Percentiles rank a stretch among this genome's conserved stretches.
phyloP scores from a whole-genome alignment of 2,113 vertebrate genomes.

The Cyprinodon variegatus region DNA sequence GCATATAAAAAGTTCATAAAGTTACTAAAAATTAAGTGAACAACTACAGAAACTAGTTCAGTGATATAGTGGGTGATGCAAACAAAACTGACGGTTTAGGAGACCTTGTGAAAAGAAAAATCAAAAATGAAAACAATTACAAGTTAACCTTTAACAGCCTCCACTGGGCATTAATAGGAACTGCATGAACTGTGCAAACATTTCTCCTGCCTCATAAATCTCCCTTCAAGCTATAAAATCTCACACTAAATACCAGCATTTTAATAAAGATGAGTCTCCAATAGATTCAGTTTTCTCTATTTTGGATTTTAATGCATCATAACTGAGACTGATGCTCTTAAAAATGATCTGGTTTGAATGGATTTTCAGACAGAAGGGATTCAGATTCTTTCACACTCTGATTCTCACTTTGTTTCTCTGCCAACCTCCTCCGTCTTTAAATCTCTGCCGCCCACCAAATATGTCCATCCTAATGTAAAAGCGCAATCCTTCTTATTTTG shows the following conservation, averaged over 20 bases:
- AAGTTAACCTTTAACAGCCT: background rate
- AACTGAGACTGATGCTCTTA: background rate
- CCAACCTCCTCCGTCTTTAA: background rate
- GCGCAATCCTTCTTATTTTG: background rate
- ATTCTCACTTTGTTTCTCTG: background rate
- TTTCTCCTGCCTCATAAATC: background rate
- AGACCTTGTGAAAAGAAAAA: background rate
- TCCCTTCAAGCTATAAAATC: background rate
- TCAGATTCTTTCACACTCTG: background rate
- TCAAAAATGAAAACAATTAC: background rate
- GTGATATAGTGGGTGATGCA: no score
- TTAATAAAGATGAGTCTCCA: background rate
- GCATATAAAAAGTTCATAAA: no score
- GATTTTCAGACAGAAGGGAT: background rate
- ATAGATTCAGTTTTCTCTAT: background rate
- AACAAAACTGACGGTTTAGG: background rate
- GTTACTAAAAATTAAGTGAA: no score
- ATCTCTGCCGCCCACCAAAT: background rate
- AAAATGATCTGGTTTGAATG: background rate
- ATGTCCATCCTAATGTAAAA: background rate
- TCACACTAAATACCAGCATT: background rate
- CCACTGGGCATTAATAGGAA: background rate
- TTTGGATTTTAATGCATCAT: background rate
- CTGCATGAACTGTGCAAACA: background rate
- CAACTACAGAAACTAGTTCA: no score